A percentile compares a stretch with the other conserved stretches of the same genome.
phyloP scores from a whole-genome alignment of 2,113 vertebrate species.

The Nematolebias whitei region DNA sequence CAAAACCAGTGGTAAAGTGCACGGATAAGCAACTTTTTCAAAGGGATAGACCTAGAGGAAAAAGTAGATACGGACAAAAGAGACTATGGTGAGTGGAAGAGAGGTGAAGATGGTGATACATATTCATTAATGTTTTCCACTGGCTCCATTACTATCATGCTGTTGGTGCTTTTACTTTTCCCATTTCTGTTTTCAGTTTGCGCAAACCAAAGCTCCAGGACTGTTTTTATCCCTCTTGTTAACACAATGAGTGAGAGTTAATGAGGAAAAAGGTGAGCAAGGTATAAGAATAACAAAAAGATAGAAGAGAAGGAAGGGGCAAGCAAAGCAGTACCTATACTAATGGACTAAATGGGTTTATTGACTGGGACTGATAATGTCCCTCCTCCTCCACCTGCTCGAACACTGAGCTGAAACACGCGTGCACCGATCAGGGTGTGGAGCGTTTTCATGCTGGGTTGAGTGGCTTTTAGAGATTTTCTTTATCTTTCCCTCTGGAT shows the following conservation, averaged over 20 bases:
- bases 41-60: background rate
- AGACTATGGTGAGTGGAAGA: slow-evolving; percentile 20
- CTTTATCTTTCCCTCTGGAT: slow-evolving; percentile 13
- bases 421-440: background rate
- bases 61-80: slow-evolving; percentile 14
- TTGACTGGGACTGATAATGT: slow-evolving; percentile 36
- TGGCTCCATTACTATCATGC: slow-evolving; percentile 45
- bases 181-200: slow-evolving; percentile 33
- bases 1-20: slow-evolving; percentile 28
- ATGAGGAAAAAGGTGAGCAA: slow-evolving; percentile 58
- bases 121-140: slow-evolving; percentile 61
- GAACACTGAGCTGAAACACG: background rate
- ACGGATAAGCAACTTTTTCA: slow-evolving; percentile 24
- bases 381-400: slow-evolving; percentile 24
- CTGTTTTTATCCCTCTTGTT: slow-evolving; percentile 44
- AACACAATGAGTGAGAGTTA: slow-evolving; percentile 35
- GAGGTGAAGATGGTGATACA: slow-evolving; percentile 28
- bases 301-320: slow-evolving; percentile 33
- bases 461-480: slow-evolving; percentile 13
- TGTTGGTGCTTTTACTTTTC: slow-evolving; percentile 48
- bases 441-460: slow-evolving; percentile 1
- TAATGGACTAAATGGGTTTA: slow-evolving; percentile 65
- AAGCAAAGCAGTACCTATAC: slow-evolving; percentile 31
- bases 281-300: slow-evolving; percentile 54
- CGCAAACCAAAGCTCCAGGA: slow-evolving; percentile 25